These are phyloP conservation scores for Apostichopus parvimensis DNA, from an alignment of 35 echinoderm and acorn worm species.

Conservation along the genomic window DNA sequence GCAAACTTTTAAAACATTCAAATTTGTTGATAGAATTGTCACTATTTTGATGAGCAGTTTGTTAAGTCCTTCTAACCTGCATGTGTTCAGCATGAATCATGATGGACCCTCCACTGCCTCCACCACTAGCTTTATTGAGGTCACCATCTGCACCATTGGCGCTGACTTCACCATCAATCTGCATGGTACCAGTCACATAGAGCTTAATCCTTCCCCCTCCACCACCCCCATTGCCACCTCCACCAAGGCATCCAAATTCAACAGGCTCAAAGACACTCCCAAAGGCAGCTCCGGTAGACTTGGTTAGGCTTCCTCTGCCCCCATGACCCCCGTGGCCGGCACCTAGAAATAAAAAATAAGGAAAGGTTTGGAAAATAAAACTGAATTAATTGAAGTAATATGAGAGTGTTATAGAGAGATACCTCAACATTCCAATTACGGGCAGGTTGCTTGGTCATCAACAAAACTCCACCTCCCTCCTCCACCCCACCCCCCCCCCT, in stretches of 20 bases:
- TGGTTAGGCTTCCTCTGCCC: slow-evolving; percentile 64
- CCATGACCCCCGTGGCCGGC: slow-evolving; percentile 91
- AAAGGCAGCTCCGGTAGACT: slow-evolving; percentile 66
- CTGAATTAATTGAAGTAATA: no score
- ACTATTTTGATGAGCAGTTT: no score
- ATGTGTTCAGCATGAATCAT: slow-evolving; percentile 72
- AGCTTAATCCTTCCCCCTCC: slow-evolving; percentile 73
- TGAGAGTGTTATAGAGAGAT: no score
- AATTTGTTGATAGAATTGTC: no score
- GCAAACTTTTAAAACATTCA: no score
- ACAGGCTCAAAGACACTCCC: slow-evolving; percentile 76
- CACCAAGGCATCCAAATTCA: slow-evolving; percentile 73
- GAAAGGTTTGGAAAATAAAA: background rate
- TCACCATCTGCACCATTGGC: slow-evolving; percentile 73
- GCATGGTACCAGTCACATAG: slow-evolving; percentile 58
- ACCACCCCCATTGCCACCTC: slow-evolving; percentile 59
- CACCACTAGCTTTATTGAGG: slow-evolving; percentile 57
- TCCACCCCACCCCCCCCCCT: no score
- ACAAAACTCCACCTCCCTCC: no score
- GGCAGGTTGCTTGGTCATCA: no score
- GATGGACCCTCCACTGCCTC: slow-evolving; percentile 86
- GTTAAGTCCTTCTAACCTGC: slow-evolving; percentile 56
- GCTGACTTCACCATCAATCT: slow-evolving; percentile 87
- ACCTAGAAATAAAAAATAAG: slow-evolving; percentile 26
- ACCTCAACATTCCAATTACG: no score